Percentiles rank a stretch among this genome's conserved stretches.
These are phyloP conservation scores for Drosophila biarmipes DNA, from an alignment of 1,140 invertebrate genomes.

Conservation along the genomic window DNA sequence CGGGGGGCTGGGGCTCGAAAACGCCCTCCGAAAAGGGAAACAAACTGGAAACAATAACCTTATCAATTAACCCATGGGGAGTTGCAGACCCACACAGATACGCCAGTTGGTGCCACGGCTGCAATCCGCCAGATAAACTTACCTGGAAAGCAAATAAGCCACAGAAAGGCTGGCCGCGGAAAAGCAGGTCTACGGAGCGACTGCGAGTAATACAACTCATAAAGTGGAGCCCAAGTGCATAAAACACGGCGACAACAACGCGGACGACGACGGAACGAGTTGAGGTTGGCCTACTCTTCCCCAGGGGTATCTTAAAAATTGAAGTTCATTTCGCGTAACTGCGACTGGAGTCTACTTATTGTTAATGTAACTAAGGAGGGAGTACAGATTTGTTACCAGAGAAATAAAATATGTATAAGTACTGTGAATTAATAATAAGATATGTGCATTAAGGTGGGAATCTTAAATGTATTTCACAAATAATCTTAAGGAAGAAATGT, in stretches of 20 bases:
- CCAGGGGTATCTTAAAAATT: background rate
- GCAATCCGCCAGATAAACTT: slow-evolving; percentile 27
- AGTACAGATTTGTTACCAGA: no score
- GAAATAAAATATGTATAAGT: no score
- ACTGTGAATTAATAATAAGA: no score
- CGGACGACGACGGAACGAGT: slow-evolving; percentile 44
- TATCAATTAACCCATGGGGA: slow-evolving; percentile 52
- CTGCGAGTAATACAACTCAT: slow-evolving; percentile 70
- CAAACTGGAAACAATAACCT: slow-evolving; percentile 41
- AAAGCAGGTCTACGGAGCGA: slow-evolving; percentile 65
- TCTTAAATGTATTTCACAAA: no score
- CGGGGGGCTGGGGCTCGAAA: background rate
- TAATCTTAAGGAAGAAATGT: no score
- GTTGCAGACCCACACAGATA: slow-evolving; percentile 23
- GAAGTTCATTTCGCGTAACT: no score
- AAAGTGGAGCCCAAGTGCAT: slow-evolving; percentile 77
- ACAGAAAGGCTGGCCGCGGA: background rate
- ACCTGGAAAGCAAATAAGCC: slow-evolving; percentile 66
- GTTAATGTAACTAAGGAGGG: no score
- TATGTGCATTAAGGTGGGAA: no score
- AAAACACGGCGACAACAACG: slow-evolving; percentile 59
- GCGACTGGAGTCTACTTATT: no score
- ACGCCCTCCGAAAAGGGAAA: slow-evolving; percentile 28
- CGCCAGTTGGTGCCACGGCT: slow-evolving; percentile 2
- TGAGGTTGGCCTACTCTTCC: slow-evolving; percentile 25